Base-by-base conservation (phyloP, 2,797 vertebrate genomes). In the Moxostoma hubbsi region DNA sequence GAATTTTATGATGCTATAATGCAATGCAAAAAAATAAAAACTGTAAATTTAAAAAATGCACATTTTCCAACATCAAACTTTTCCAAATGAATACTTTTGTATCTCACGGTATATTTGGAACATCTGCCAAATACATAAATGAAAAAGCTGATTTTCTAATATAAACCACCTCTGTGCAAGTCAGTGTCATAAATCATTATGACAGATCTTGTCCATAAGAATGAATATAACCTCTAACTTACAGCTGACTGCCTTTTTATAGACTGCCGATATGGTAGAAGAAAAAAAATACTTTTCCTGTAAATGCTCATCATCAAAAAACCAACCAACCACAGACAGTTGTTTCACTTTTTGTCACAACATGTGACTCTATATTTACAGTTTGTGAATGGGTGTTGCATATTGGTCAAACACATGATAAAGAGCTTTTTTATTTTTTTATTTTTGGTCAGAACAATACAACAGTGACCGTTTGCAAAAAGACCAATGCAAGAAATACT, bases 301-400 rank as follows among this genome's bases (percentile, higher is more conserved):
- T 84, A 66, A 75, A 59, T 3, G 62, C 46, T 3, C 15, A 70
- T 16, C 9, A 45, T 43, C 2, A 73, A 46, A 49, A 12, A 58
- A 49, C 13, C 63, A 73, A 58, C 57, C 36, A 69, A 68, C 65
- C 54, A 73, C 67, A 68, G 10, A 75, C 18, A 65, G 13, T 45
- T 81, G 81, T 83, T 85, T 74, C 43, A 73, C 67, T 73, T 80
- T 84, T 59, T 24, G 63, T 80, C 69, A 71, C 47, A 77, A 46
- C 61, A n/a, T 58, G 67, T 81, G 78, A 83, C 68, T 77, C 13
- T 46, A 36, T 15, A 15, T 75, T 81, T 66, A 58, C 64, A 73
- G 67, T 73, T 79, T 81, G 57, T 79, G 67, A 77, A 50, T 24
- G 6, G n/a, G n/a, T 73, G 63, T 81, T 77, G 65, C 45, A 71